Conservation (phyloP, 2,797 vertebrate genomes). For the Enteromius trimaculatus region DNA sequence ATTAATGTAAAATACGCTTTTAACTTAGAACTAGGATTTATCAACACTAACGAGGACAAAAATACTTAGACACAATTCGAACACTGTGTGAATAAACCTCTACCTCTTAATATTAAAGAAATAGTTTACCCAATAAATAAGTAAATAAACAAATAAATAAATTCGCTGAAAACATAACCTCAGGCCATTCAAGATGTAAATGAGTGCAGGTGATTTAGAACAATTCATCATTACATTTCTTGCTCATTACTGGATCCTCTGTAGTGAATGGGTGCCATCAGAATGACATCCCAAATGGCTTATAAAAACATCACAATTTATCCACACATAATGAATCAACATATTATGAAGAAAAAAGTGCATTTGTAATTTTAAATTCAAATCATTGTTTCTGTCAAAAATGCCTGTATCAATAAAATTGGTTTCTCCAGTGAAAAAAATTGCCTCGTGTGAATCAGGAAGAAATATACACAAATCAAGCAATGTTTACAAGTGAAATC, state of each 20-base stretch:
- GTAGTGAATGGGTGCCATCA: neutral
- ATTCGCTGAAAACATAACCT: no score
- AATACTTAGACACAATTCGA: no score
- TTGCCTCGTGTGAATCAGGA: neutral
- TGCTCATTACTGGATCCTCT: neutral
- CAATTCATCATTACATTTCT: neutral
- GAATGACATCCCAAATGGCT: neutral
- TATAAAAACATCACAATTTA: neutral
- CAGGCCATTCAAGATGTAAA: neutral
- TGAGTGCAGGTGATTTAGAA: neutral
- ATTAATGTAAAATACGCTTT: no score
- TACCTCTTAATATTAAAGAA: no score
- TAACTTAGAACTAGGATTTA: no score
- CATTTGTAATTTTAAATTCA: neutral
- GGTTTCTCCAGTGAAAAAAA: neutral
- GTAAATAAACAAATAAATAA: no score
- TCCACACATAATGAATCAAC: neutral
- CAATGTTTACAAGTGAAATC: neutral
- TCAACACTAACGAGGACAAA: no score
- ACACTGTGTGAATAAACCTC: no score
- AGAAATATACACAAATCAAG: neutral
- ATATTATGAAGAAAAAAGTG: neutral
- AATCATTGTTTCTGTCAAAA: no score
- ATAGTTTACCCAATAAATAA: no score
- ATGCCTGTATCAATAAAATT: neutral